Base-by-base conservation (phyloP, 2,113 vertebrate species). In the Seriola dumerili region DNA sequence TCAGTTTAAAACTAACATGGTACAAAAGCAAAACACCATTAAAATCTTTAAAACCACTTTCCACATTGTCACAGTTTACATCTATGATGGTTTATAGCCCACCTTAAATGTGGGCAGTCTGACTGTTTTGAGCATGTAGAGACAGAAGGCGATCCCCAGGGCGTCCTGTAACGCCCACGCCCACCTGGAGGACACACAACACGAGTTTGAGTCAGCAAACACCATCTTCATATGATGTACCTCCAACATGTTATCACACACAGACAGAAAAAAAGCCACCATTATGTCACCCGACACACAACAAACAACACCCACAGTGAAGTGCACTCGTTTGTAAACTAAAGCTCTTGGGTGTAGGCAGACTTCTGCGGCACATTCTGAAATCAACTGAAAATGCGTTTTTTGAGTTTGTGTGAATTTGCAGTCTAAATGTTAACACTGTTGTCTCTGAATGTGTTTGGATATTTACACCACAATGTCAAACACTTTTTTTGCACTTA, bases 31-130 rank as follows among this genome's bases (percentile, higher is more conserved):
- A 32, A 34, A 54, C 4, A 34, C 6, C 29, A 46, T 32, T 14
- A 21, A 65, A 55, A 50, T 19, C 14, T 50, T 68, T 38, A 4
- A 19, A 50, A 74, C 67, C 17, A 7, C 1, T 52, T 46, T 61
- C 12, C 12, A 64, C 36, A 54, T 3, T 21, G n/a, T 48, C 52
- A 13, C 9, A 36, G 36, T 36, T 36, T 21, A 34, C 42, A 29
- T 25, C 19, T 54, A 17, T 13, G 0, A 46, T 21, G 4, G n/a
- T 44, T 34, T 42, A 23, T 19, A 3, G 23, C 91, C 63, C 91
- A 99, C 98, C 96, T 98, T 99, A 89, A 99, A 99, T 0, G 97
- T 99, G 59, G 98, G 97, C 34, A 99, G 94, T 59, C 97, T 94
- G 93, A 99, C 97, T 23, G 97, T 99, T 93, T 97, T 99, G 78